Evolutionary conservation across 2,888 invertebrate genomes (phyloP), one percentile per base, ranked within the genome.

Genomic region (Sympetrum striolatum): DNA sequence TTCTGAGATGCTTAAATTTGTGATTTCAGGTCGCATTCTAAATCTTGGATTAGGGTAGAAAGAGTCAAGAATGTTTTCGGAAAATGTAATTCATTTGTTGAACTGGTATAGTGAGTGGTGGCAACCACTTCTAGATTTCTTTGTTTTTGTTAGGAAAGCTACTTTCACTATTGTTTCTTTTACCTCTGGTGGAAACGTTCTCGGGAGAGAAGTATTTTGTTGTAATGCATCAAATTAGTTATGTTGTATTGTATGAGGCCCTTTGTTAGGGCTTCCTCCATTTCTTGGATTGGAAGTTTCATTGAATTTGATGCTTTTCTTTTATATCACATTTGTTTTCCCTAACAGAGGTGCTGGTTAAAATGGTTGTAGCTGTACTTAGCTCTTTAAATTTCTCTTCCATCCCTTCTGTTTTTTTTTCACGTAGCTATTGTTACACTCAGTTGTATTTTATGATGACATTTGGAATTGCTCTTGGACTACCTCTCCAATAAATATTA

Each of bases 281-380:
- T 86, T 73, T 60, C 60, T 58, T 86, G 86, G 58, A 37, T 37
- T 86, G 86, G 86, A 35, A 86, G 37, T 86, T 73, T 86, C 86
- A 64, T 58, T 35, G 60, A 60, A 39, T 31, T 73, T 73, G 31
- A 12, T 73, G 73, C 73, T 73, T 73, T 73, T 86, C 60, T 60
- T 86, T 35, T 53, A 37, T 86, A 31, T 73, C 73, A 73, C 31
- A 31, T 58, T 53, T 86, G 35, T 22, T 86, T 60, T 64, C 58
- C 64, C 86, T 86, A 86, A 86, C 86, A 86, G 86, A 64, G 86
- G 86, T 86, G 86, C 86, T 86, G 86, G 86, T 86, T 60, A 64
- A 86, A 64, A 60, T 86, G 64, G 86, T 86, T 64, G 64, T 86
- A 86, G 86, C 39, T 60, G 82, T 86, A 64, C 86, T 64, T 86